Evolutionary conservation across 2,888 invertebrate genomes (phyloP).

Genomic region (Clitarchus hookeri): DNA sequence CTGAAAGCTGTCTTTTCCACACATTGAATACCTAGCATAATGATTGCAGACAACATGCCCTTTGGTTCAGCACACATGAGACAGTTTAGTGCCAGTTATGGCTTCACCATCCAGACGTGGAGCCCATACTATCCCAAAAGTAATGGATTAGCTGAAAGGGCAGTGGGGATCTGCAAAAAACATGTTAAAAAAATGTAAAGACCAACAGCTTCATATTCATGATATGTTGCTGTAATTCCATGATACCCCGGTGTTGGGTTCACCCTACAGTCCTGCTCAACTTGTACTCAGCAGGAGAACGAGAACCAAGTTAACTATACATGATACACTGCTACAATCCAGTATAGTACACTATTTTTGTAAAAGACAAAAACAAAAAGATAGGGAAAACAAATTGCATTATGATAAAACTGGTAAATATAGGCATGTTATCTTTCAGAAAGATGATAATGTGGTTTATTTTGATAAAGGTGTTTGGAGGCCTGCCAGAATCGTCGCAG

Average conservation of each 20-base stretch:
- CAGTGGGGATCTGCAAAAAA: background rate
- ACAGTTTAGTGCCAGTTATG: background rate
- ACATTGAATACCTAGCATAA: background rate
- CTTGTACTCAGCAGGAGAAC: background rate
- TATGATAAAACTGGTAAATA: background rate
- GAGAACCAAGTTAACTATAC: background rate
- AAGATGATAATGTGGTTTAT: too few species aligned
- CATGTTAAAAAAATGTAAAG: background rate
- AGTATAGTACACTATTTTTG: background rate
- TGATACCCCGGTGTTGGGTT: background rate
- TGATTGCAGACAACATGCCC: constrained; percentile 9
- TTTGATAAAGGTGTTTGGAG: background rate
- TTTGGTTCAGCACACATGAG: background rate
- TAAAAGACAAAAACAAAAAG: background rate
- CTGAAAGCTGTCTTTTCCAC: background rate
- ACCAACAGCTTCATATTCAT: background rate
- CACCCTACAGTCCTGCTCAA: background rate
- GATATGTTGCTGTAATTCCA: background rate
- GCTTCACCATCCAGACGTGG: background rate
- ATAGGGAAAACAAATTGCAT: background rate
- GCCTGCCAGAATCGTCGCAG: background rate
- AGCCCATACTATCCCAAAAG: background rate
- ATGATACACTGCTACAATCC: background rate
- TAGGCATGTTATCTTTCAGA: background rate
- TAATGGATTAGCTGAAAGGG: background rate